phyloP scores from a whole-genome alignment of 2,888 invertebrate species.

The Zhengitettix transpicula region DNA sequence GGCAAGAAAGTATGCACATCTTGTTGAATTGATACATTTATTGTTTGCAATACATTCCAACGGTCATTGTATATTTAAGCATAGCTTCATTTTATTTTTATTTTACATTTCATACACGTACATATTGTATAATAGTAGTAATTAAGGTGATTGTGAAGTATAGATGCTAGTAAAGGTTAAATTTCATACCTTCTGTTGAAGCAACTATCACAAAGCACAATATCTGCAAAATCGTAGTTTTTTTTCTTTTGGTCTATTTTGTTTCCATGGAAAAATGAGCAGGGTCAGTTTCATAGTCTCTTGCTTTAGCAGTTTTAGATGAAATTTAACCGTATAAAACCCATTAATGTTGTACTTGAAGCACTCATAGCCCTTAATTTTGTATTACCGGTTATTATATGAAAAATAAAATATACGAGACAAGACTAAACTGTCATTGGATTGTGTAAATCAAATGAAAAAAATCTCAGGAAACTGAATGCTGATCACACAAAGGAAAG shows the following conservation, averaged over 20 bases:
- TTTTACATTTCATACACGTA: not conserved
- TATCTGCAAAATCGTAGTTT: not conserved
- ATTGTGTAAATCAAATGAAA: slow-evolving; percentile 1
- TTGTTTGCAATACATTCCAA: not conserved
- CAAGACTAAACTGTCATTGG: slow-evolving; percentile 3
- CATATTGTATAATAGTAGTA: not conserved
- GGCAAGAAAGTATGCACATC: no score
- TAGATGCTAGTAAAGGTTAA: slow-evolving; percentile 3
- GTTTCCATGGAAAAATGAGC: not conserved
- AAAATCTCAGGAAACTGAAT: slow-evolving; percentile 9
- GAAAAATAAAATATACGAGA: slow-evolving; percentile 5
- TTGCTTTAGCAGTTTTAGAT: slow-evolving; percentile 2
- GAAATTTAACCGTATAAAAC: slow-evolving; percentile 3
- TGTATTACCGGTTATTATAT: slow-evolving; percentile 4
- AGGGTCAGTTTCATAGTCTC: not conserved
- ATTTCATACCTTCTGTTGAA: slow-evolving; percentile 4
- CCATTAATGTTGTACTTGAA: slow-evolving; percentile 6
- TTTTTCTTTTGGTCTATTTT: not conserved
- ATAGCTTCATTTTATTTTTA: not conserved
- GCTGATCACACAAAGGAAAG: slow-evolving; percentile 1
- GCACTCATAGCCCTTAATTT: slow-evolving; percentile 9
- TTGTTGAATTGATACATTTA: not conserved
- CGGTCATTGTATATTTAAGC: not conserved
- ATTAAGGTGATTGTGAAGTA: not conserved
- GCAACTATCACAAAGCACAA: not conserved